Percentiles rank a stretch among this genome's conserved stretches.
Evolutionary conservation across 2,797 vertebrate genomes (phyloP).

Genomic region (Hemibagrus guttatus): DNA sequence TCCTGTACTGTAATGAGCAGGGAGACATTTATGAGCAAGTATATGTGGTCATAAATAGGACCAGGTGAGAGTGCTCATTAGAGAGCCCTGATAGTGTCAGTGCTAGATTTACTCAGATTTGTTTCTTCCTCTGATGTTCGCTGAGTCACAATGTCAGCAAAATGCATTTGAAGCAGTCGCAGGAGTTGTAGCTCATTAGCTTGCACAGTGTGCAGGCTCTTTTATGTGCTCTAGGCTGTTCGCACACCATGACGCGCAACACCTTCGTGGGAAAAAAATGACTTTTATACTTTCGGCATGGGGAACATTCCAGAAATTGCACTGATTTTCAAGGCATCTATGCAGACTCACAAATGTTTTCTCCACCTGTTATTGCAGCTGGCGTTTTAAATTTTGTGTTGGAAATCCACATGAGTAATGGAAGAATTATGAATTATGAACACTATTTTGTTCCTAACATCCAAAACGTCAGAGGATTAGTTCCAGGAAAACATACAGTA

Average conservation of each 20-base stretch:
- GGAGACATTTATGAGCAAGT: not conserved
- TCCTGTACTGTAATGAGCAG: not conserved
- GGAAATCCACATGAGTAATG: conserved; percentile 1
- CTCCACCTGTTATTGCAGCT: not conserved
- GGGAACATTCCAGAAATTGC: not conserved
- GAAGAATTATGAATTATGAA: not conserved
- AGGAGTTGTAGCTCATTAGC: conserved; percentile 27
- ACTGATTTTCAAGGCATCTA: not conserved
- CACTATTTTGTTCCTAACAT: not conserved
- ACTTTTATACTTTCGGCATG: not conserved
- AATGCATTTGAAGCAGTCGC: conserved; percentile 18
- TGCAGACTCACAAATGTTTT: not conserved
- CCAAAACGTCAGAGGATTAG: not conserved
- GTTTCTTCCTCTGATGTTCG: not conserved
- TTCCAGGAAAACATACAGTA: not conserved
- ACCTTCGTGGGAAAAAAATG: not conserved
- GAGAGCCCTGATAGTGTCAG: not conserved
- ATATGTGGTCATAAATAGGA: not conserved
- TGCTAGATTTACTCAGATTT: not conserved
- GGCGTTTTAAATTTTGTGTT: not conserved
- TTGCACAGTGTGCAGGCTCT: conserved; percentile 7
- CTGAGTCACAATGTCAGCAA: conserved; percentile 19
- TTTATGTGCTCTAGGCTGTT: conserved; percentile 24
- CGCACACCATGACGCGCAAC: not conserved
- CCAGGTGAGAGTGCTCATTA: conserved; percentile 12